Conservation (phyloP, 2,888 invertebrate species). For the Chrysolina americana region DNA sequence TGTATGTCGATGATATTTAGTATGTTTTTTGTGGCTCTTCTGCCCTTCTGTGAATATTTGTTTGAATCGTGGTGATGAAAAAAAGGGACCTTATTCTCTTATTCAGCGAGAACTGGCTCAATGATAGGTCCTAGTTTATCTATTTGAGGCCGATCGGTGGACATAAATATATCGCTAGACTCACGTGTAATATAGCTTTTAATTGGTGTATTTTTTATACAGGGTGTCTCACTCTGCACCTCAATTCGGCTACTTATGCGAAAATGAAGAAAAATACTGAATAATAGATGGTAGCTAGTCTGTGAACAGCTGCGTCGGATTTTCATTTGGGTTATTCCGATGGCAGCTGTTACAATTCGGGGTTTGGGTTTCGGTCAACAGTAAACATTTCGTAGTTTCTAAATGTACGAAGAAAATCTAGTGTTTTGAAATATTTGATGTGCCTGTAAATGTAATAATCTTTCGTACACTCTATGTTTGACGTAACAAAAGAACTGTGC, state of each 20-base stretch:
- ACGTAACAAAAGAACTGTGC: slow-evolving; percentile 58
- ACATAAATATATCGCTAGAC: not conserved
- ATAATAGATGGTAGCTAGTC: not conserved
- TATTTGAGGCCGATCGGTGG: not conserved
- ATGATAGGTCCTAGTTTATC: not conserved
- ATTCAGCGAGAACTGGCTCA: not conserved
- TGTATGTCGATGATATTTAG: too few relatives aligned
- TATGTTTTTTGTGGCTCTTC: too few relatives aligned
- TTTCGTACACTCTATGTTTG: slow-evolving; percentile 63
- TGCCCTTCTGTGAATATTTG: too few relatives aligned
- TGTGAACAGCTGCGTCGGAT: not conserved
- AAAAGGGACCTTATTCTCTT: not conserved
- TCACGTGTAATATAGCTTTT: not conserved
- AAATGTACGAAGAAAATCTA: slow-evolving; percentile 36
- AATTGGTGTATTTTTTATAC: not conserved
- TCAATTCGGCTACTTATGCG: not conserved
- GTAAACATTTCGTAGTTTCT: slow-evolving; percentile 36
- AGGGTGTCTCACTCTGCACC: not conserved
- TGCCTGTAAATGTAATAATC: slow-evolving; percentile 63
- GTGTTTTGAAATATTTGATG: slow-evolving; percentile 59
- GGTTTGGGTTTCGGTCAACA: slow-evolving; percentile 36
- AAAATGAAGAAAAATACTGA: not conserved
- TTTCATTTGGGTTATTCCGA: not conserved
- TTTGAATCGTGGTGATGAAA: too few relatives aligned
- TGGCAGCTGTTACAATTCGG: slow-evolving; percentile 9